Evolutionary conservation across 2,113 vertebrate species (phyloP).

Genomic region (Aleadryas rufinucha): DNA sequence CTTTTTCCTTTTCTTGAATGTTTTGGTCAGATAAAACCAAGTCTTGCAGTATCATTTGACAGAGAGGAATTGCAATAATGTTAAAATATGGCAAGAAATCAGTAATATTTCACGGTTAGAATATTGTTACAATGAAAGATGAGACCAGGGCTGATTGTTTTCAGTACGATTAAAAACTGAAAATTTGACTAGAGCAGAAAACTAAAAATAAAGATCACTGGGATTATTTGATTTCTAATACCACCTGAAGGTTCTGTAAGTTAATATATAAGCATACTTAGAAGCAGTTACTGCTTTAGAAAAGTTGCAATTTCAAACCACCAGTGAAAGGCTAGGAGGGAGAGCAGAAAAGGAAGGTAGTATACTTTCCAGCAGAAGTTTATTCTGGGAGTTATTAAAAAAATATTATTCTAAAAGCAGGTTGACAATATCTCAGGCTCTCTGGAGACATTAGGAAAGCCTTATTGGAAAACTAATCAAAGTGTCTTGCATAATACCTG

Average conservation of each 20-base stretch:
- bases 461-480: neutral
- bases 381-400: neutral
- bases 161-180: neutral
- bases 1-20: neutral
- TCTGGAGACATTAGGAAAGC: neutral
- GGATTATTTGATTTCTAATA: neutral
- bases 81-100: neutral
- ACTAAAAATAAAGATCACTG: neutral
- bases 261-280: neutral
- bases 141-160: neutral
- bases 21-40: conserved; percentile 20
- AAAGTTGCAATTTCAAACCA: neutral
- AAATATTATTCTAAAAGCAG: neutral
- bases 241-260: neutral
- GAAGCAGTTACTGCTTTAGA: neutral
- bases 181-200: neutral
- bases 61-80: neutral
- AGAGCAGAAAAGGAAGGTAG: neutral
- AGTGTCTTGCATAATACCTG: neutral
- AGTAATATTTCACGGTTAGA: neutral
- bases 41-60: neutral
- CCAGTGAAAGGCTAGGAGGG: neutral
- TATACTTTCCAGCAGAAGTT: neutral
- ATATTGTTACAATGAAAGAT: neutral
- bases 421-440: neutral